Evolutionary conservation across 2,797 vertebrate genomes (phyloP), one percentile per base, ranked within the genome.

Genomic region (Melanogrammus aeglefinus): DNA sequence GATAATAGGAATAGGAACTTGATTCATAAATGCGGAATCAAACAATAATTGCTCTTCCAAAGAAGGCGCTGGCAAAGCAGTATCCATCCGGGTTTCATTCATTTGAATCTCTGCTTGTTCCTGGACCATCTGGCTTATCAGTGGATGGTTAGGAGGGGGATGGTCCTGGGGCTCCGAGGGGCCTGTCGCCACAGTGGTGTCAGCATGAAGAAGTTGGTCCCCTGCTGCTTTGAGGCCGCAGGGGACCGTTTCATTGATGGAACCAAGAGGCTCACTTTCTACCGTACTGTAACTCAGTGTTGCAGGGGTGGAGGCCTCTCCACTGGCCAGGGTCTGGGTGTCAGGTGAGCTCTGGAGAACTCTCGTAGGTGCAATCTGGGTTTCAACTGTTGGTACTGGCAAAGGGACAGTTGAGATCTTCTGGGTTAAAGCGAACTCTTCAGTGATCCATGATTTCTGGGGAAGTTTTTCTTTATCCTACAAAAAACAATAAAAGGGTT

Each of bases 51-150:
- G 82, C 47, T 86, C 82, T 88, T 92, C 83, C 6, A 83, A 9
- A 7, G 77, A 83, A 83, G n/a, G 13, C 51, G 41, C 6, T 75
- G 89, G 77, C 86, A 88, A 80, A 71, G 79, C 83, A 18, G 76
- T 74, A 63, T 88, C 86, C 76, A 81, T 74, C 80, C 75, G 87
- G 66, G 88, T 85, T 82, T 41, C 75, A 73, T 6, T 72, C 7
- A 80, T 72, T 33, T 84, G 80, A 51, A 81, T 10, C 72, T 78
- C 78, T 21, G 47, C 83, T 88, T 91, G 89, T 80, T 87, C 84
- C 88, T 91, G 85, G 72, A 6, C 57, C 90, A 89, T 90, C 81
- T 90, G 84, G 80, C 84, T 79, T 74, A 74, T 80, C 71, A 44
- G 7, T 76, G 83, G 72, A 36, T 79, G 35, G 36, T 13, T 57